These are phyloP conservation scores for Podocnemis expansa DNA, from an alignment of 2,113 vertebrate genomes.

Conservation along the genomic window DNA sequence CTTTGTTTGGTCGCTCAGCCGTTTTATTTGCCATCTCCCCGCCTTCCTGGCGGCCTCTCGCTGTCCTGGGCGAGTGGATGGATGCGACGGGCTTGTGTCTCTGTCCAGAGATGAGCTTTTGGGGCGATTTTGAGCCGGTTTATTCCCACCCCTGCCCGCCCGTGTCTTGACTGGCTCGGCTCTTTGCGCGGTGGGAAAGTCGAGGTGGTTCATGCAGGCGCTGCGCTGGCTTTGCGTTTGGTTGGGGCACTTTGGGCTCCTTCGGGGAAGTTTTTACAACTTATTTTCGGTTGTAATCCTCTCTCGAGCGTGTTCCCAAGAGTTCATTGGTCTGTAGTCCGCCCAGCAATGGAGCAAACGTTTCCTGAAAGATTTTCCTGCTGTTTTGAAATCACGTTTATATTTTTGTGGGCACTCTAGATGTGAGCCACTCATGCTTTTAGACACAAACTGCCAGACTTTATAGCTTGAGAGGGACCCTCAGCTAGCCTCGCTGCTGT, in stretches of 20 bases:
- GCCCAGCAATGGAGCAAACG: neutral
- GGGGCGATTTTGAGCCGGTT: no score
- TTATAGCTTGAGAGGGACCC: neutral
- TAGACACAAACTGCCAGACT: neutral
- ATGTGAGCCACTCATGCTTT: neutral
- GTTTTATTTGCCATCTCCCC: no score
- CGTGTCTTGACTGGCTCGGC: neutral
- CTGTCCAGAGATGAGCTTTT: rapidly evolving
- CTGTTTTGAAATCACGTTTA: neutral
- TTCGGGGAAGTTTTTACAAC: neutral
- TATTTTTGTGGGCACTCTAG: neutral
- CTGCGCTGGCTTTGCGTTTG: neutral
- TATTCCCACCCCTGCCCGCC: no score
- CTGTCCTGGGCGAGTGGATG: no score
- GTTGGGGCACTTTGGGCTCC: neutral
- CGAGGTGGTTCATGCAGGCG: neutral
- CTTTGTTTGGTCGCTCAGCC: neutral
- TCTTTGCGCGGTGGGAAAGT: neutral
- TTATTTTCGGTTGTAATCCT: neutral
- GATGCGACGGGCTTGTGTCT: no score
- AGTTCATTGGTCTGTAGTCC: neutral
- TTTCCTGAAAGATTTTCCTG: neutral
- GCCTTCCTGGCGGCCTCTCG: no score
- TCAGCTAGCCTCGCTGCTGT: neutral
- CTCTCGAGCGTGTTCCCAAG: neutral